Percentiles rank a stretch among this genome's conserved stretches.
Conservation (phyloP, 64 coral and sea anemone genomes). For the Anthopleura sola region DNA sequence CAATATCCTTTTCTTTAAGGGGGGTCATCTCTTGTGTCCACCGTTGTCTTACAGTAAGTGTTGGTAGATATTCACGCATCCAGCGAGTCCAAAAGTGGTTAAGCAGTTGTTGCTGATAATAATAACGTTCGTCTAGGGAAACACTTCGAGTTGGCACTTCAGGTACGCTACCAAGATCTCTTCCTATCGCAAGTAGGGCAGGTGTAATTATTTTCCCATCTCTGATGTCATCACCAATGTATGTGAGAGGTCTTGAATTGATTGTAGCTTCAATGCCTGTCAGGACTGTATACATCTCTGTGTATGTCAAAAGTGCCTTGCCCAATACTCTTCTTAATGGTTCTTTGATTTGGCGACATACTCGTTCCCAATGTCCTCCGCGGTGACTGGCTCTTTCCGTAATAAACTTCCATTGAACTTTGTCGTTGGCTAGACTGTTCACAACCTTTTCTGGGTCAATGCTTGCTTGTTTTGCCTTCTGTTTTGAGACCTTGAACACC, state of each 20-base stretch:
- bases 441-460: conserved; percentile 7
- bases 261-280: conserved; percentile 19
- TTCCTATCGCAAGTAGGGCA: not conserved
- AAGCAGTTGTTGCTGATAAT: conserved; percentile 18
- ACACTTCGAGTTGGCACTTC: not conserved
- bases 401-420: conserved; percentile 36
- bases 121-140: not conserved
- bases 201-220: conserved; percentile 3
- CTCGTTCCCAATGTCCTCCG: conserved; percentile 37
- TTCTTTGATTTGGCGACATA: conserved; percentile 26
- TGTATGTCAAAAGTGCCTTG: not conserved
- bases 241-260: not conserved
- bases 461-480: not conserved
- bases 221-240: conserved; percentile 29
- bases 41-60: no score
- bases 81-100: conserved; percentile 55
- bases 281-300: conserved; percentile 16
- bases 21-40: not conserved
- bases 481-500: conserved; percentile 26
- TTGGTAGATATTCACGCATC: not conserved
- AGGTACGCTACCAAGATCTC: not conserved
- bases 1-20: not conserved
- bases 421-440: not conserved
- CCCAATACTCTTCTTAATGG: not conserved
- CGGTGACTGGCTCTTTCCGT: conserved; percentile 7